These are phyloP conservation scores for Fragum whitleyi DNA, from an alignment of 2,888 invertebrate genomes.

Conservation along the genomic window DNA sequence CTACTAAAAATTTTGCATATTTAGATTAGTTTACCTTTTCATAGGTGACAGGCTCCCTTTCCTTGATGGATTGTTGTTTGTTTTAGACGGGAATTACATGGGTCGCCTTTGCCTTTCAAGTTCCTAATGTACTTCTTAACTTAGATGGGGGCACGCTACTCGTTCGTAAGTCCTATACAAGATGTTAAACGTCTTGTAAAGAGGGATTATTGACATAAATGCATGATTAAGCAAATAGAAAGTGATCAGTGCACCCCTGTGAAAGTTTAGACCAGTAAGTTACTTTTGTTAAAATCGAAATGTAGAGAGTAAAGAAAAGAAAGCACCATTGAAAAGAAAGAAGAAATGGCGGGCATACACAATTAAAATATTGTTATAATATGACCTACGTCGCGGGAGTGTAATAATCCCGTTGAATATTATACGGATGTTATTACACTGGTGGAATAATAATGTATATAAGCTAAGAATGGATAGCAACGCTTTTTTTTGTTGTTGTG, in stretches of 20 bases:
- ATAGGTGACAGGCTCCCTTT: slow-evolving; percentile 4
- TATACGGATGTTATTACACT: too few species aligned
- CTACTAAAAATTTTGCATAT: slow-evolving; percentile 16
- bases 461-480: too few species aligned
- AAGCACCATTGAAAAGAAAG: too few species aligned
- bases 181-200: slow-evolving; percentile 10
- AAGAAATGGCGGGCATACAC: too few species aligned
- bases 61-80: slow-evolving; percentile 22
- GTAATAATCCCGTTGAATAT: too few species aligned
- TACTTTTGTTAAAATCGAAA: background rate
- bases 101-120: slow-evolving; percentile 21
- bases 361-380: too few species aligned
- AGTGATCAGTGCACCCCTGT: background rate
- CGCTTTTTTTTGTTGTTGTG: too few species aligned
- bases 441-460: too few species aligned
- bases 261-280: background rate
- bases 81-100: slow-evolving; percentile 24
- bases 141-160: background rate
- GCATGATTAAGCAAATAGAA: background rate
- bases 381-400: too few species aligned
- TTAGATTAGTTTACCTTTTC: slow-evolving; percentile 12
- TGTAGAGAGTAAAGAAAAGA: too few species aligned
- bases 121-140: slow-evolving; percentile 20
- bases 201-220: background rate
- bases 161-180: background rate